Base-by-base conservation (phyloP, 64 coral and sea anemone species). In the Trachythela sp. region DNA sequence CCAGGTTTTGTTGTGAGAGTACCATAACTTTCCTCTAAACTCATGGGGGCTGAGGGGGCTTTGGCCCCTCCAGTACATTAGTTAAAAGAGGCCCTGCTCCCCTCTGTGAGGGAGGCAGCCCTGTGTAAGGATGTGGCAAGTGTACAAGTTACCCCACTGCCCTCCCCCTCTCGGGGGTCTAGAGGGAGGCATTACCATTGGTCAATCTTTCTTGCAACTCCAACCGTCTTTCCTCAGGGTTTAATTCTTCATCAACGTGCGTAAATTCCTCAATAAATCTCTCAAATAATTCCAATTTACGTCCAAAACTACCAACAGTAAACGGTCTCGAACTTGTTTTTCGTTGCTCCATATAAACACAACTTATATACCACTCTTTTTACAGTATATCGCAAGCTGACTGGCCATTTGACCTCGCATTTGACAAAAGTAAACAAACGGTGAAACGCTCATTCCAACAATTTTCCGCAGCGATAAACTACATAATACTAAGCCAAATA, bases 231-330 rank as follows among this genome's bases (percentile, higher is more conserved):
- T 99, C 96, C 41, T 99, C 96, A 6, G 96, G 96, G 39, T 99
- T 99, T 2, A 99, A 35, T 88, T 99, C 96, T 80, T 99, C 96
- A 72, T 95, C 96, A 91, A 99, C 93, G 77, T 95, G 75, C 5
- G 96, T 99, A 40, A 99, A 99, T 77, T 99, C 96, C 87, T 92
- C 87, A 43, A 99, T 99, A 77, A 99, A 99, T 45, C 89, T 77
- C 13, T 99, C 93, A 60, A 99, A 99, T 8, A 91, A 85, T 45
- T 90, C 88, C 22, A 99, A 50, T 48, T 99, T 99, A 40, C 86
- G 48, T 59, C 92, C 89, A 89, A 99, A 99, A 87, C 96, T 99
- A 42, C 93, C 93, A 39, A 89, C 90, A 39, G 96, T 99, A 24
- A 95, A 99, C 0, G 96, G 96, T 32, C 96, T 88, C 27, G 96